A percentile compares a stretch with the other conserved stretches of the same genome.
Conservation (phyloP, 2,113 vertebrate genomes). For the Neolamprologus devosi region DNA sequence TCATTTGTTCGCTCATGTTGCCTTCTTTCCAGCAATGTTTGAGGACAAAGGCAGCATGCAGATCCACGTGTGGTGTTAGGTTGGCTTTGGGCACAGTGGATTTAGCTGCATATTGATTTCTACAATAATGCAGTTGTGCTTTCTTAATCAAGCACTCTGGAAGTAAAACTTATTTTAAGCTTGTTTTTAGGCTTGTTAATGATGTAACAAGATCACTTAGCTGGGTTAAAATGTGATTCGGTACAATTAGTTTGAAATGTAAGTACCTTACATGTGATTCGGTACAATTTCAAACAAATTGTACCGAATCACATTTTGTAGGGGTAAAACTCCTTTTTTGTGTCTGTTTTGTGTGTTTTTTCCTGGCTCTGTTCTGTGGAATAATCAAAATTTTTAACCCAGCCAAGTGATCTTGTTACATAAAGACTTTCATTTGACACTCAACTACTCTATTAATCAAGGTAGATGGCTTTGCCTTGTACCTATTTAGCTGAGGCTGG, state of each 20-base stretch:
- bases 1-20: conserved; percentile 9
- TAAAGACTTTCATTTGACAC: conserved; percentile 16
- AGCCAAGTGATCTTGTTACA: neutral
- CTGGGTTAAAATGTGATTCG: neutral
- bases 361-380: too few relatives aligned
- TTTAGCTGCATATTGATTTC: neutral
- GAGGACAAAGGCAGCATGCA: neutral
- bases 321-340: too few relatives aligned
- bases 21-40: conserved; percentile 1
- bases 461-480: neutral
- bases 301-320: too few relatives aligned
- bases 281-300: too few relatives aligned
- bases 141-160: neutral
- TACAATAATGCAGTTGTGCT: neutral
- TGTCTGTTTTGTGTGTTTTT: too few relatives aligned
- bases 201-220: neutral
- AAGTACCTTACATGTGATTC: neutral
- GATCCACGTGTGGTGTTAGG: neutral
- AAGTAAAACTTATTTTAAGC: neutral
- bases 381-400: too few relatives aligned
- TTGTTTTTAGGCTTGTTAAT: neutral
- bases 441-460: conserved; percentile 31
- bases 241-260: conserved; percentile 12
- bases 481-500: conserved; percentile 7
- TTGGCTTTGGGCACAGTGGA: neutral